Conservation (phyloP, 2,888 invertebrate genomes). For the Lymantria dispar region DNA sequence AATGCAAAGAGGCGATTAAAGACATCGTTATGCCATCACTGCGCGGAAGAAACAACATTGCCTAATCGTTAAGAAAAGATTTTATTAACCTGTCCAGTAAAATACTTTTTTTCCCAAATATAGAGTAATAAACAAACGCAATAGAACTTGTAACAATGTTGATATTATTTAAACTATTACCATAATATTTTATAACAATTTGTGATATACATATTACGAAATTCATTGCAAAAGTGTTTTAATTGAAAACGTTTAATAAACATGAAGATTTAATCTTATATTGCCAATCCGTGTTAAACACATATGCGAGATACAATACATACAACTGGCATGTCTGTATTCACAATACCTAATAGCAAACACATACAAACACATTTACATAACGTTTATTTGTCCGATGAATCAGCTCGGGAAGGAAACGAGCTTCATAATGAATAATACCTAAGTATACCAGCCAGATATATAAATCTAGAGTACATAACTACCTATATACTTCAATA, state of each 20-base stretch:
- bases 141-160: too few relatives aligned
- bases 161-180: too few relatives aligned
- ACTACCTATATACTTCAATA: not conserved
- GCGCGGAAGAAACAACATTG: too few relatives aligned
- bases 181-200: too few relatives aligned
- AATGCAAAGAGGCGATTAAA: too few relatives aligned
- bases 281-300: not conserved
- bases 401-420: slow-evolving; percentile 33
- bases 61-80: too few relatives aligned
- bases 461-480: not conserved
- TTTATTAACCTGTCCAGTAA: too few relatives aligned
- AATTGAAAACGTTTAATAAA: not conserved
- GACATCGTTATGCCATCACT: too few relatives aligned
- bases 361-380: slow-evolving; percentile 19
- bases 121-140: too few relatives aligned
- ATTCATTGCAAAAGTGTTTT: not conserved
- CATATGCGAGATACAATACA: not conserved
- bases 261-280: not conserved
- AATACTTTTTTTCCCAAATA: too few relatives aligned
- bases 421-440: slow-evolving; percentile 13
- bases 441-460: not conserved
- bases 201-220: too few relatives aligned
- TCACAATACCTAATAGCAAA: not conserved
- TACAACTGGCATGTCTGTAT: not conserved
- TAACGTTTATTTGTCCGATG: slow-evolving; percentile 21